Percentiles rank a stretch among this genome's conserved stretches.
These are phyloP conservation scores for Parazoanthus atlanticus DNA, from an alignment of 92 coral and sea anemone genomes.

Conservation along the genomic window DNA sequence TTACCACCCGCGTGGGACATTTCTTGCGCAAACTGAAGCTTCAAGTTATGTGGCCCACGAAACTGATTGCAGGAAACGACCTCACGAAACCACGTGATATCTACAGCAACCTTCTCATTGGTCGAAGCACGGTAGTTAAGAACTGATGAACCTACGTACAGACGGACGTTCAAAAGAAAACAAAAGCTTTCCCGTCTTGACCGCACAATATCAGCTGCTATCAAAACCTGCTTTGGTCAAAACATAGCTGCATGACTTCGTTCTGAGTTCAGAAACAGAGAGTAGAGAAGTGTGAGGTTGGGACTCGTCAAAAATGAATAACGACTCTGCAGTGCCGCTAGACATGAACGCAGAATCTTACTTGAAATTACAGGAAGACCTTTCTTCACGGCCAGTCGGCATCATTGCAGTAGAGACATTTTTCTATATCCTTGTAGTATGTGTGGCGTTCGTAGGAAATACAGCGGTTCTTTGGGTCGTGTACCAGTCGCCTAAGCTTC, in stretches of 20 bases:
- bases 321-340: not conserved
- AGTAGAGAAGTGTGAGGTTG: not conserved
- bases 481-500: slow-evolving; percentile 53
- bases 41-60: not conserved
- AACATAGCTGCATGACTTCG: slow-evolving; percentile 2
- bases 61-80: not conserved
- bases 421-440: slow-evolving; percentile 43
- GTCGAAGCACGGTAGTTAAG: not conserved
- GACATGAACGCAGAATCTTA: slow-evolving; percentile 22
- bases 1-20: not conserved
- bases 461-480: slow-evolving; percentile 66
- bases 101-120: not conserved
- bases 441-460: slow-evolving; percentile 57
- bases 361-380: not conserved
- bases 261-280: not conserved
- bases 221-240: not conserved
- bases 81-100: slow-evolving; percentile 4
- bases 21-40: slow-evolving; percentile 14
- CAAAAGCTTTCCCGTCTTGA: slow-evolving; percentile 17
- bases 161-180: not conserved
- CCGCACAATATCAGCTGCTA: slow-evolving; percentile 9
- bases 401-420: slow-evolving; percentile 40
- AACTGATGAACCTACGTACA: not conserved
- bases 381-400: slow-evolving; percentile 32
- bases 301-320: not conserved